Evolutionary conservation across 2,113 vertebrate genomes (phyloP), one percentile per base, ranked within the genome.

Genomic region (Eclectus roratus): DNA sequence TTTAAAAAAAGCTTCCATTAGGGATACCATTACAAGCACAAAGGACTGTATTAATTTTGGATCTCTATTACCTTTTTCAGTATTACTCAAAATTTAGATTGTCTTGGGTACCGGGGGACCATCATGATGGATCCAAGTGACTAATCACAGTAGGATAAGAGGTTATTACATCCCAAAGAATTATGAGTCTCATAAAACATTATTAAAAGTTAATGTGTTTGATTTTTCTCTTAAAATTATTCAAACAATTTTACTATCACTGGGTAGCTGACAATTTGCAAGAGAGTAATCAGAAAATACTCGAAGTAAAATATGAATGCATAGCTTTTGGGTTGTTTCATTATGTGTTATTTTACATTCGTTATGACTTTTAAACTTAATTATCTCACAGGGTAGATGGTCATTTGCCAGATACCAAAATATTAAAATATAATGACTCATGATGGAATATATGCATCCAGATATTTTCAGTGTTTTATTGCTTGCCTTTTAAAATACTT

Each of bases 141-240:
- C 94, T 97, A 93, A 93, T 91, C 31, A 0, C 94, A 94, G 95
- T 82, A 81, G 81, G 95, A 94, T 77, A 91, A 91, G 81, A 89
- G 56, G 89, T 96, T 94, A 88, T 95, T 96, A 93, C 58, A 91
- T 93, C 64, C 94, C 64, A 95, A 92, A 94, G 95, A 97, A 95
- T 94, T 93, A 94, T 81, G 89, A 95, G 41, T 41, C 85, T 92
- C 91, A 80, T 96, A 95, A 97, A 96, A 91, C 96, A 94, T 82
- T 97, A 96, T 96, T 97, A 96, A 97, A 97, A 94, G 85, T 95
- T 95, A 93, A 96, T 93, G 79, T 71, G 82, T 90, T 97, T 96
- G 80, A 86, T 95, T 98, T 97, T 96, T 96, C 90, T 93, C 80
- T 84, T 96, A 93, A 96, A 94, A 74, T 95, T 94, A 95, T 89